phyloP scores from a whole-genome alignment of 2,797 vertebrate species.

The Diglossa cyanea region DNA sequence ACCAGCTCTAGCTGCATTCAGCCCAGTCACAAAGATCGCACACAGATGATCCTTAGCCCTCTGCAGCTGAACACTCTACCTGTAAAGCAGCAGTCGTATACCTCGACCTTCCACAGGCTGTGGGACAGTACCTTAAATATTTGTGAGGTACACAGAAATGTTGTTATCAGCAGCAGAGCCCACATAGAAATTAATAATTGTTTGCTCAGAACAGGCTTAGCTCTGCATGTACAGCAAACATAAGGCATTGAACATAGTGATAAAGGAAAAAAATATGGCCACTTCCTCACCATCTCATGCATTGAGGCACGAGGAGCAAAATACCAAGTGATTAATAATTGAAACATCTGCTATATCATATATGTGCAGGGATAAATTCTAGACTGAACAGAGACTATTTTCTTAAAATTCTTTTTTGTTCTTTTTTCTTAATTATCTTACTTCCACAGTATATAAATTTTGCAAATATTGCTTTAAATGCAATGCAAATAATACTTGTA shows the following conservation, averaged over 20 bases:
- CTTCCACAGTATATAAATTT: neutral
- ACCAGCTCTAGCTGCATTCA: neutral
- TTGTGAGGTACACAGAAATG: neutral
- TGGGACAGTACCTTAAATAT: neutral
- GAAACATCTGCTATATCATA: neutral
- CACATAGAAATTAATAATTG: neutral
- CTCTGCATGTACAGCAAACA: neutral
- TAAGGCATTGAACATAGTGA: neutral
- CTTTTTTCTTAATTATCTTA: neutral
- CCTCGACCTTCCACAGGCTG: neutral
- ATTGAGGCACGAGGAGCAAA: neutral
- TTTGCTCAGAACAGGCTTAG: neutral
- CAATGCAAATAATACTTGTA: neutral
- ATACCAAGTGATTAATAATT: neutral
- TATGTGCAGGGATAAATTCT: neutral
- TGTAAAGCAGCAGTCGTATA: neutral
- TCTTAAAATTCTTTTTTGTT: neutral
- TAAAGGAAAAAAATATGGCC: neutral
- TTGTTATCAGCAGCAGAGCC: neutral
- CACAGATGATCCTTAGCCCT: fast-evolving
- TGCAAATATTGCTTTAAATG: neutral
- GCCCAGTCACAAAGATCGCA: neutral
- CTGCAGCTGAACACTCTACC: neutral
- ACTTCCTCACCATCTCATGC: neutral
- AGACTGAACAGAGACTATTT: neutral